Conservation (phyloP, 2,797 vertebrate species). For the Pterois miles region DNA sequence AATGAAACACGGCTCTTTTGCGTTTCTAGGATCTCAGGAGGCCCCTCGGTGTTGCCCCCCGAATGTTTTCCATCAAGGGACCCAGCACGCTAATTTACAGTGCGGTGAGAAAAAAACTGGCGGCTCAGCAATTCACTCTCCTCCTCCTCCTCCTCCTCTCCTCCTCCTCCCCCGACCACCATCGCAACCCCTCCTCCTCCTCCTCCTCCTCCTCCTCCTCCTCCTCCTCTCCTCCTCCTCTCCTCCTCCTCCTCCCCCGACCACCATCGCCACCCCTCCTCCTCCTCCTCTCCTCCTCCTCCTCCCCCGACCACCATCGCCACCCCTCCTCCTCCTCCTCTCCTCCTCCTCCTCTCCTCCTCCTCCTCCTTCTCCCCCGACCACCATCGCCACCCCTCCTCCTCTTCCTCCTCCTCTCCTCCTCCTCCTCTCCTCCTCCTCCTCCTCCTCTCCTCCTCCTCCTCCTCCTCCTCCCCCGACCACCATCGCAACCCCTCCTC, state of each 20-base stretch:
- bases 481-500: slow-evolving; percentile 14
- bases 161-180: slow-evolving; percentile 21
- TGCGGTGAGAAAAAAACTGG: slow-evolving; percentile 70
- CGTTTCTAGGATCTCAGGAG: slow-evolving; percentile 51
- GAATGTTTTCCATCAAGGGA: slow-evolving; percentile 76
- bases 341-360: slow-evolving; percentile 6
- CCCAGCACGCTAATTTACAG: slow-evolving; percentile 70
- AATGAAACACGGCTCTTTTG: slow-evolving; percentile 34
- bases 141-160: not conserved
- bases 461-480: slow-evolving; percentile 12
- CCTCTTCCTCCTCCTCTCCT: not conserved
- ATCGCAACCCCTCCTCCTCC: slow-evolving; percentile 5
- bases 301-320: slow-evolving; percentile 30
- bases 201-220: slow-evolving; percentile 1
- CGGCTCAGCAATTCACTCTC: slow-evolving; percentile 61
- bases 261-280: slow-evolving; percentile 14
- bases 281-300: slow-evolving; percentile 25
- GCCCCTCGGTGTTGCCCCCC: slow-evolving; percentile 43
- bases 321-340: too few species aligned
- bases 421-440: slow-evolving; percentile 51
- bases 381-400: slow-evolving; percentile 20
- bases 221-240: slow-evolving; percentile 41
- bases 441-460: too few species aligned
- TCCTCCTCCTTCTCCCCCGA: slow-evolving; percentile 41
- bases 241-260: slow-evolving; percentile 3